These are phyloP conservation scores for Cheilosia urbana DNA, from an alignment of 2,888 invertebrate species.

Conservation along the genomic window DNA sequence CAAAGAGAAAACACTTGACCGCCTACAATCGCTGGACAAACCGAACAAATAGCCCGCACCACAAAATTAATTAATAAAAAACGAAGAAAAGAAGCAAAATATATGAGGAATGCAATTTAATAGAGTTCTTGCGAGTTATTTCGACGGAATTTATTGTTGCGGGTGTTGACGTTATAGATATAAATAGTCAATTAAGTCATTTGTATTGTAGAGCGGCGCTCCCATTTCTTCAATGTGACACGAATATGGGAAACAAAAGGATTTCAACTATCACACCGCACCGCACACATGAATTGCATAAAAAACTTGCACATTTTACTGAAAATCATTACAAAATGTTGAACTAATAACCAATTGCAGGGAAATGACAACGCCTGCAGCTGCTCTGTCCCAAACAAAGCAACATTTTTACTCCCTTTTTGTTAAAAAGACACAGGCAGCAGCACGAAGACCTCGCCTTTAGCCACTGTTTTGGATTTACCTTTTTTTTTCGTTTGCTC, in stretches of 20 bases:
- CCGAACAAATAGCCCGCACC: neutral
- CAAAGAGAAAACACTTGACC: constrained; percentile 24
- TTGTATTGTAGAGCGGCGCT: constrained; percentile 61
- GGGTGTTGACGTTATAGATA: constrained; percentile 73
- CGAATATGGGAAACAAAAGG: constrained; percentile 28
- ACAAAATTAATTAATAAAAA: constrained; percentile 48
- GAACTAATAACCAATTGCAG: neutral
- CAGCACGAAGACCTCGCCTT: constrained; percentile 62
- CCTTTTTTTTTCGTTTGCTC: constrained; percentile 51
- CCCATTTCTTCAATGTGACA: constrained; percentile 53
- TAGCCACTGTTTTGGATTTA: constrained; percentile 68
- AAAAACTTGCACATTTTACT: neutral
- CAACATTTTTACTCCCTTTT: constrained; percentile 64
- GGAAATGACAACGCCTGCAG: constrained; percentile 67
- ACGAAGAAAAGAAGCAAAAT: constrained; percentile 5
- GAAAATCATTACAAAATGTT: neutral
- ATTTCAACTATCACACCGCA: neutral
- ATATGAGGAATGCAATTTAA: constrained; percentile 53
- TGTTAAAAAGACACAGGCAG: constrained; percentile 43
- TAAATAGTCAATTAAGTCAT: constrained; percentile 75
- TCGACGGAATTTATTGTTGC: constrained; percentile 60
- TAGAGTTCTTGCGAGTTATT: constrained; percentile 56
- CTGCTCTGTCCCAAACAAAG: constrained; percentile 67
- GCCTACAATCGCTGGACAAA: constrained; percentile 24
- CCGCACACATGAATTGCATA: neutral